phyloP scores from a whole-genome alignment of 2,888 invertebrate species.

The Trissonchulus latispiculum region DNA sequence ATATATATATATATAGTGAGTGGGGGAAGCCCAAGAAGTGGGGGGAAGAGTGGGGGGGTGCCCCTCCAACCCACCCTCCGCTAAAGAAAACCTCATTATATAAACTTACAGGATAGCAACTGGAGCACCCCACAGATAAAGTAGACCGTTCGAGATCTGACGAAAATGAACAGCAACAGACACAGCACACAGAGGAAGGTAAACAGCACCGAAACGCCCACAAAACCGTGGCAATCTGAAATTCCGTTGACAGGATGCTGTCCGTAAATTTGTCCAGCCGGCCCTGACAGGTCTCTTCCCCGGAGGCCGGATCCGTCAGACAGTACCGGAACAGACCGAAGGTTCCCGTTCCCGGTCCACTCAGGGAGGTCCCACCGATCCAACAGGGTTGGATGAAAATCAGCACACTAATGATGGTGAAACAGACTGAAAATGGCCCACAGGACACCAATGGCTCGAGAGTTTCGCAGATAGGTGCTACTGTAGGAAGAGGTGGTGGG shows the following conservation, averaged over 20 bases:
- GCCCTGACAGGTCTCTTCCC: constrained; percentile 13
- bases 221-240: constrained; percentile 76
- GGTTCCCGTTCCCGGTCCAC: constrained; percentile 73
- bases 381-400: constrained; percentile 76
- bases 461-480: constrained; percentile 46
- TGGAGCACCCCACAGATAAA: constrained; percentile 91
- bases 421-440: constrained; percentile 97
- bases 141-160: constrained; percentile 80
- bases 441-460: constrained; percentile 74
- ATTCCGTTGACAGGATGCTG: constrained; percentile 70
- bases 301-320: not conserved
- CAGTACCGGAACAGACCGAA: constrained; percentile 87
- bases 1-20: no score
- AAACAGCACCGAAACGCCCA: constrained; percentile 68
- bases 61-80: no score
- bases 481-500: no score
- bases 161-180: constrained; percentile 82
- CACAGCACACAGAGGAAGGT: constrained; percentile 73
- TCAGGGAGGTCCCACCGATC: constrained; percentile 49
- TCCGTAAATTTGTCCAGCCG: constrained; percentile 61
- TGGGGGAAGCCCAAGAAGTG: no score
- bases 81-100: no score
- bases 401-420: constrained; percentile 85
- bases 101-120: constrained; percentile 72
- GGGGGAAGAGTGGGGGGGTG: no score